Conservation (phyloP, 2,888 invertebrate genomes). For the Nomada lathburiana region DNA sequence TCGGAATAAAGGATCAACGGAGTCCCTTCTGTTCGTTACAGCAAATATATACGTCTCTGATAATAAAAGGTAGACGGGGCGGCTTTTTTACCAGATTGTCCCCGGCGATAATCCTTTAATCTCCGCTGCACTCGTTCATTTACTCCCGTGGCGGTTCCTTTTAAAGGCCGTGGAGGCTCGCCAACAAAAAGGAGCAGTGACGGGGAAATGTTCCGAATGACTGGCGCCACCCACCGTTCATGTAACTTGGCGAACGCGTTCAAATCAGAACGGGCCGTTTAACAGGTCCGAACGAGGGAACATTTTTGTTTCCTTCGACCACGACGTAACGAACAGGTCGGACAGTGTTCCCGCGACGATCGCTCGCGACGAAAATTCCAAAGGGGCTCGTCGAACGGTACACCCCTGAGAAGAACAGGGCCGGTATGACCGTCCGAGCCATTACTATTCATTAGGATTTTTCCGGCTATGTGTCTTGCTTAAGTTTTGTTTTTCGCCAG, state of each 20-base stretch:
- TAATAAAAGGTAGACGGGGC: constrained; percentile 58
- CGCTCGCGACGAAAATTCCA: constrained; percentile 48
- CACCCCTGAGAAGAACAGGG: constrained; percentile 42
- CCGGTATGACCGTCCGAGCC: constrained; percentile 62
- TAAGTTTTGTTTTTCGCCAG: constrained; percentile 72
- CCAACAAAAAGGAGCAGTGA: constrained; percentile 11
- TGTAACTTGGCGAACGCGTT: constrained; percentile 34
- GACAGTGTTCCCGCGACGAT: constrained; percentile 50
- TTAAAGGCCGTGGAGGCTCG: constrained; percentile 24
- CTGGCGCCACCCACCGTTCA: neutral
- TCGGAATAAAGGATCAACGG: constrained; percentile 42
- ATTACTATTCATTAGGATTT: constrained; percentile 82
- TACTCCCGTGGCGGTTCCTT: constrained; percentile 44
- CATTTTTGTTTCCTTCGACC: constrained; percentile 22
- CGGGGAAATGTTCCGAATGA: constrained; percentile 35
- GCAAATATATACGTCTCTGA: constrained; percentile 43
- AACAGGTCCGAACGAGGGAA: constrained; percentile 22
- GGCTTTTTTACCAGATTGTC: constrained; percentile 67
- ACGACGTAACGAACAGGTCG: constrained; percentile 19
- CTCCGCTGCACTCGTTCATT: constrained; percentile 45
- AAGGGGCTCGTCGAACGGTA: constrained; percentile 50
- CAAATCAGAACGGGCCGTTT: constrained; percentile 24
- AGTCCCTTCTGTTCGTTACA: constrained; percentile 2
- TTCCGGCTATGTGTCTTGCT: constrained; percentile 79
- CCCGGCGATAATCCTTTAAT: constrained; percentile 69